These are phyloP conservation scores for Polyergus mexicanus DNA, from an alignment of 1,140 invertebrate genomes.

Conservation along the genomic window DNA sequence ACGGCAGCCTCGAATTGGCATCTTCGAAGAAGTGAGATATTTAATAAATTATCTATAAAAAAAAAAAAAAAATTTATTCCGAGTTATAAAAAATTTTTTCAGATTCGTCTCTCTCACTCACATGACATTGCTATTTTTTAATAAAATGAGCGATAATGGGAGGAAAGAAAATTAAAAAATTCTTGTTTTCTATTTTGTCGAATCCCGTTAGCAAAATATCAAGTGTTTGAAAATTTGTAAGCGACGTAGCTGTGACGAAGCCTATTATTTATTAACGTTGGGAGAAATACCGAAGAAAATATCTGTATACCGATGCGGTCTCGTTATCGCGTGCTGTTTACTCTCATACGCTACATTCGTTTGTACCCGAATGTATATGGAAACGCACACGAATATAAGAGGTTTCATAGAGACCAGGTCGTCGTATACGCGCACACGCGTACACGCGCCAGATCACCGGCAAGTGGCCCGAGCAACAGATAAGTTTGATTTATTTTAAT, in stretches of 20 bases:
- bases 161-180: not conserved
- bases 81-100: not conserved
- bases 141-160: not conserved
- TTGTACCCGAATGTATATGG: not conserved
- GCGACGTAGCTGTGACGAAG: slow-evolving; percentile 14
- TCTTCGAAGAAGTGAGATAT: not conserved
- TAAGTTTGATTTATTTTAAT: slow-evolving; percentile 85
- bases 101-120: not conserved
- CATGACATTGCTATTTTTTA: not conserved
- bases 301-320: slow-evolving; percentile 63
- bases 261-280: slow-evolving; percentile 73
- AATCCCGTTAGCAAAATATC: not conserved
- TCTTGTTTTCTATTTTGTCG: not conserved
- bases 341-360: slow-evolving; percentile 17
- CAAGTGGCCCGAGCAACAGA: slow-evolving; percentile 80
- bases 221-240: slow-evolving; percentile 28
- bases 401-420: slow-evolving; percentile 1
- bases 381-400: slow-evolving; percentile 20
- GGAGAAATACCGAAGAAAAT: slow-evolving; percentile 72
- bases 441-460: slow-evolving; percentile 76
- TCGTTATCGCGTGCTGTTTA: slow-evolving; percentile 72
- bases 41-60: not conserved
- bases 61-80: not conserved
- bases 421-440: slow-evolving; percentile 34
- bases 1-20: not conserved